These are phyloP conservation scores for Spatulosminthurus flaviceps DNA, from an alignment of 2,888 invertebrate species.

Conservation along the genomic window DNA sequence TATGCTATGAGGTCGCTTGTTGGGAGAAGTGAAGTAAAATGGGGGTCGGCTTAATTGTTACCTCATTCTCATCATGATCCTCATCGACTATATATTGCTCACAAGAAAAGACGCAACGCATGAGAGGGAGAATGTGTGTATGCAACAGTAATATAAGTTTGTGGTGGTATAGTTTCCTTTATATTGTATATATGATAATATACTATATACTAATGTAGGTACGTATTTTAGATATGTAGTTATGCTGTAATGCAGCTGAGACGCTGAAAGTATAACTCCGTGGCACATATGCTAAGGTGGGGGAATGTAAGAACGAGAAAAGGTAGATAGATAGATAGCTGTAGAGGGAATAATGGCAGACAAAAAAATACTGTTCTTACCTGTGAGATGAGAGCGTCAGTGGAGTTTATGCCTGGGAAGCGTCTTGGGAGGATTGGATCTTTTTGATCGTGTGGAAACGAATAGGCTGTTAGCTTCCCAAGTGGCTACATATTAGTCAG, in stretches of 20 bases:
- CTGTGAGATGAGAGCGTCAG: slow-evolving; percentile 40
- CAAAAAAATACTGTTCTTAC: slow-evolving; percentile 26
- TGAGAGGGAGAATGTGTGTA: neutral
- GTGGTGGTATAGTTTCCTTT: too few species aligned
- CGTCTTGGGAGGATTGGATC: slow-evolving; percentile 41
- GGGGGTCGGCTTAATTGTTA: slow-evolving; percentile 48
- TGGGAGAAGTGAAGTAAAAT: slow-evolving; percentile 32
- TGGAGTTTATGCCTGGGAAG: slow-evolving; percentile 45
- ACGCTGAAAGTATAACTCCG: neutral
- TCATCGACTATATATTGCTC: slow-evolving; percentile 15
- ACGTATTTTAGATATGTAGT: too few species aligned
- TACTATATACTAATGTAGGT: too few species aligned
- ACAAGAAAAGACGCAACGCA: neutral
- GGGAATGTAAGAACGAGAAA: slow-evolving; percentile 3
- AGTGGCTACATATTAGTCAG: neutral
- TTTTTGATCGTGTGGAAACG: slow-evolving; percentile 35
- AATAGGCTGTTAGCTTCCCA: neutral
- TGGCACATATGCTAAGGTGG: neutral
- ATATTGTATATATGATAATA: too few species aligned
- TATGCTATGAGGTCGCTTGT: neutral
- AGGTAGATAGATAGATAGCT: neutral
- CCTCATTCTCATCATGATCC: slow-evolving; percentile 35
- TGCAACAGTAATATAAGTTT: neutral
- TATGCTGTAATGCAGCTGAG: too few species aligned
- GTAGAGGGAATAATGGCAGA: slow-evolving; percentile 11